Conservation (phyloP, 1,140 invertebrate genomes). For the Holotrichia oblita region DNA sequence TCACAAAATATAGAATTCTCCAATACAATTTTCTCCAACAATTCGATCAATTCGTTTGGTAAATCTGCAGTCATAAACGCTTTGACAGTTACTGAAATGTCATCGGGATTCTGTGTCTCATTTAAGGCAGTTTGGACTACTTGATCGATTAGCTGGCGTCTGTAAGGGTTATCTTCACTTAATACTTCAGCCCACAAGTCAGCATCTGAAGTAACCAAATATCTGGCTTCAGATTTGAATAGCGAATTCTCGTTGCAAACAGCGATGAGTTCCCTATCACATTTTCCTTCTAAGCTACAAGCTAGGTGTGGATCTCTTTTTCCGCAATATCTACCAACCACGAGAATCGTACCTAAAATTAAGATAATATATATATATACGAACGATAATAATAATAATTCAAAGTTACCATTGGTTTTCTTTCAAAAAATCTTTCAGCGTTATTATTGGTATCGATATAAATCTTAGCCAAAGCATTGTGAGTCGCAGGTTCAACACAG, state of each 20-base stretch:
- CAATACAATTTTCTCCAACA: constrained; percentile 98
- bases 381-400: not conserved
- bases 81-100: constrained; percentile 99
- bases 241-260: constrained; percentile 99
- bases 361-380: not conserved
- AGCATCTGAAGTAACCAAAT: constrained; percentile 93
- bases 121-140: constrained; percentile 94
- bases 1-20: constrained; percentile 99
- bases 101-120: constrained; percentile 97
- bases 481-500: constrained; percentile 95
- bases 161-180: constrained; percentile 92
- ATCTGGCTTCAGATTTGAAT: constrained; percentile 98
- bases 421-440: constrained; percentile 95
- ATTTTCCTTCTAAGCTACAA: constrained; percentile 98
- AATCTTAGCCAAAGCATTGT: constrained; percentile 99
- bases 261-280: constrained; percentile 96
- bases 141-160: constrained; percentile 95
- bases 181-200: constrained; percentile 98
- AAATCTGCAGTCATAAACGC: constrained; percentile 99
- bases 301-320: constrained; percentile 99
- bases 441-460: constrained; percentile 99
- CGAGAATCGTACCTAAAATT: constrained; percentile 88
- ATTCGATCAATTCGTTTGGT: constrained; percentile 98
- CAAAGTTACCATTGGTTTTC: constrained; percentile 79
- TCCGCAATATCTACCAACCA: constrained; percentile 99